Conservation (phyloP, 2,888 invertebrate genomes). For the Hydrotaea cyrtoneurina region DNA sequence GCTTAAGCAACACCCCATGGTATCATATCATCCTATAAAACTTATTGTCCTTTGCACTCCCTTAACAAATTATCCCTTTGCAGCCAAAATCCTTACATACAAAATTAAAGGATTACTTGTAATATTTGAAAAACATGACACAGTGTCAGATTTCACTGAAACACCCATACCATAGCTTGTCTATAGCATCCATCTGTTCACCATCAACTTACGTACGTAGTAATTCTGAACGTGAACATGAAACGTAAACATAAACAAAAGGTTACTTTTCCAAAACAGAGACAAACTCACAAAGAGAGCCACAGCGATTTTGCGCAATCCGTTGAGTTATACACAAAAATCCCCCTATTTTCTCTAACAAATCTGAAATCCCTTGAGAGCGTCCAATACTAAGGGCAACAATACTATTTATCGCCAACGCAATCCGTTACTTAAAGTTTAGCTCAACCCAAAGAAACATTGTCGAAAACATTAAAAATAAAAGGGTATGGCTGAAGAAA, state of each 20-base stretch:
- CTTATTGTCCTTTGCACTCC: too few species aligned
- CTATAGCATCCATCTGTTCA: not conserved
- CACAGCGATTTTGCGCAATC: too few species aligned
- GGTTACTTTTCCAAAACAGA: conserved; percentile 25
- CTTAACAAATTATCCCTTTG: too few species aligned
- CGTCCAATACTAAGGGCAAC: not conserved
- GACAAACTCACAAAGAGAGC: not conserved
- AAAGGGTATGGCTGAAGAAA: conserved; percentile 62
- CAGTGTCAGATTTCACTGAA: not conserved
- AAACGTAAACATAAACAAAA: conserved; percentile 42
- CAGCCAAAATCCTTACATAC: too few species aligned
- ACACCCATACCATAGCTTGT: not conserved
- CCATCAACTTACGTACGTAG: conserved; percentile 11
- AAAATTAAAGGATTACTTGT: too few species aligned
- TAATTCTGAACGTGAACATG: conserved; percentile 37
- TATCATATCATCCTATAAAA: too few species aligned
- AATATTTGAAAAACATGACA: not conserved
- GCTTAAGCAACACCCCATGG: too few species aligned
- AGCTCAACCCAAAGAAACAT: not conserved
- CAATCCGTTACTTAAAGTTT: conserved; percentile 4
- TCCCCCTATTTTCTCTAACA: not conserved
- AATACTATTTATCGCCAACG: conserved; percentile 3
- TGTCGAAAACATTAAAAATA: conserved; percentile 28
- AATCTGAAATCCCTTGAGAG: not conserved
- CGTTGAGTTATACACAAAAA: not conserved